phyloP scores from a whole-genome alignment of 2,888 invertebrate genomes.

The Drosophila monieri region DNA sequence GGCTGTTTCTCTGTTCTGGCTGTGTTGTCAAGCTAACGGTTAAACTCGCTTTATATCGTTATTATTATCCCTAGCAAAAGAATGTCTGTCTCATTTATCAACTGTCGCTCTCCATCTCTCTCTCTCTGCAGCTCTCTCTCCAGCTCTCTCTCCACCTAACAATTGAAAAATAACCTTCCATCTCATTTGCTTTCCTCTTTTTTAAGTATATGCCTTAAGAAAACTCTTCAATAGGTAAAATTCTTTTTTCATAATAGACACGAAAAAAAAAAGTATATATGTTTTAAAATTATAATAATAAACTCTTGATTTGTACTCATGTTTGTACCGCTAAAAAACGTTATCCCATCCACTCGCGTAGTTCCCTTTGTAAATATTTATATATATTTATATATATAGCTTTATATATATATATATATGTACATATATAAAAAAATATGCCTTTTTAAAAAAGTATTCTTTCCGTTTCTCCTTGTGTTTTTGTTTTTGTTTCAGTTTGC shows the following conservation, averaged over 20 bases:
- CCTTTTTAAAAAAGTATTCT: slow-evolving; percentile 53
- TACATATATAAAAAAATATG: slow-evolving; percentile 72
- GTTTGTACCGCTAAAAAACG: slow-evolving; percentile 74
- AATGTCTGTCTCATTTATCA: slow-evolving; percentile 35
- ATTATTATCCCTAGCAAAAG: slow-evolving; percentile 43
- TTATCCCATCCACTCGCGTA: slow-evolving; percentile 28
- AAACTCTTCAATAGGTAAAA: slow-evolving; percentile 37
- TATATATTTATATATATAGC: slow-evolving; percentile 60
- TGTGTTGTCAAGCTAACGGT: slow-evolving; percentile 29
- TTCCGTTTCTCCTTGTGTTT: slow-evolving; percentile 6
- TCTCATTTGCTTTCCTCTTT: neutral
- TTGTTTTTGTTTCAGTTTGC: slow-evolving; percentile 16
- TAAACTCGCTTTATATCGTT: slow-evolving; percentile 65
- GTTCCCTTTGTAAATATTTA: slow-evolving; percentile 51
- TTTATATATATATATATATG: slow-evolving; percentile 42
- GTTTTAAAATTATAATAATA: slow-evolving; percentile 47
- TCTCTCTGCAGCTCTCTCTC: slow-evolving; percentile 9
- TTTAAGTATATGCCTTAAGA: slow-evolving; percentile 41
- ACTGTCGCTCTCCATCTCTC: slow-evolving; percentile 25
- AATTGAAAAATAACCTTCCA: slow-evolving; percentile 55
- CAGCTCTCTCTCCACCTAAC: slow-evolving; percentile 51
- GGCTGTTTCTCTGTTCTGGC: slow-evolving; percentile 21
- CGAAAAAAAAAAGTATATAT: slow-evolving; percentile 31
- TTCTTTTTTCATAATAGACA: slow-evolving; percentile 40
- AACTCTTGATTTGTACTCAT: slow-evolving; percentile 71